Base-by-base conservation (phyloP, 2,888 invertebrate genomes). In the Schizaphis graminum region DNA sequence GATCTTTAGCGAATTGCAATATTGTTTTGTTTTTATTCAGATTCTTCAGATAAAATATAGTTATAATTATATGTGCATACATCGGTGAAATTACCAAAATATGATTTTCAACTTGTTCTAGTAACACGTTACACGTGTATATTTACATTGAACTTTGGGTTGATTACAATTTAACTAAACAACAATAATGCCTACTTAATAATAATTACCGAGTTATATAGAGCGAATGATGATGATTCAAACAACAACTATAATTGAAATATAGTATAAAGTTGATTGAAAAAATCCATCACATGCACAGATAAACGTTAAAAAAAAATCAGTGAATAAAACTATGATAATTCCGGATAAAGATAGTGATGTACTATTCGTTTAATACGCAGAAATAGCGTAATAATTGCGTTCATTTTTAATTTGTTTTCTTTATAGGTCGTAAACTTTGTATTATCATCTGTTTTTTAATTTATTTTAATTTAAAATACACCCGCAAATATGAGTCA, bases 1-100 rank as follows among this genome's bases (percentile, higher is more conserved):
- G 84, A 91, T 56, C 91, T 41, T 28, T 28, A 35, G 1, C 53
- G 16, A 53, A 77, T 26, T 49, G 1, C 35, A 16, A 91, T 44
- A 44, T 91, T 91, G 49, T 91, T 53, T 53, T 49, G 91, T 91
- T 77, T 91, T 89, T 41, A 35, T 84, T 16, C 8, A 84, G 53
- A 91, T 77, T 53, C 21, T 28, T 53, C 3, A 8, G 91, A 77
- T 91, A 53, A 11, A 16, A 41, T 13, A 0, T 13, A 0, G 35
- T n/a, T 84, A 77, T 53, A 53, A 53, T 67, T 89, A 49, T 53
- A 53, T 13, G 16, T n/a, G 8, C 26, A 26, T 41, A 41, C 35
- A 47, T 77, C 24, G 41, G 84, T 16, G 11, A 8, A 26, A 4
- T 49, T 47, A 91, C 49, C 67, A 3, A 67, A 91, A 77, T 35